Conservation (phyloP, 2,888 invertebrate species). For the Phyto melanocephala region DNA sequence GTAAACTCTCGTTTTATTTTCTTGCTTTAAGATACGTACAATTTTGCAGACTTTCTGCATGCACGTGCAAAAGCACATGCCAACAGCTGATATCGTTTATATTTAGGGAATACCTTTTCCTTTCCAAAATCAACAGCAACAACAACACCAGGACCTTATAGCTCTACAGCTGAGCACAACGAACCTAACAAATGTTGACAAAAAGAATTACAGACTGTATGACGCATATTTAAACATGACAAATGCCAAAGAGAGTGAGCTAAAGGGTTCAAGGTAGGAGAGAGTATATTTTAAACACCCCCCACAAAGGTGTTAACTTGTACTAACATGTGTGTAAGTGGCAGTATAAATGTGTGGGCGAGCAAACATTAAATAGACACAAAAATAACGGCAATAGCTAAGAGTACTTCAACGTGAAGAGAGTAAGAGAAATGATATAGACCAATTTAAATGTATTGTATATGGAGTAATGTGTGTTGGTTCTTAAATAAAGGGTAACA, state of each 20-base stretch:
- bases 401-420: constrained; percentile 46
- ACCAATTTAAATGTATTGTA: constrained; percentile 44
- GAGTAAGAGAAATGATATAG: constrained; percentile 54
- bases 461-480: background rate
- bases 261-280: background rate
- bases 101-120: constrained; percentile 47
- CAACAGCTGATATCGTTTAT: constrained; percentile 20
- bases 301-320: constrained; percentile 26
- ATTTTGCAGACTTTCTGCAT: constrained; percentile 20
- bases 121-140: background rate
- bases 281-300: background rate
- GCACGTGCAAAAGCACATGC: constrained; percentile 45
- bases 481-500: background rate
- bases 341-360: constrained; percentile 1
- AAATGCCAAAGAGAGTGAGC: background rate
- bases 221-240: constrained; percentile 21
- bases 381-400: background rate
- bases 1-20: no score
- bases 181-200: constrained; percentile 7
- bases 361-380: background rate
- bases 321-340: background rate
- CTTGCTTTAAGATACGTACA: no score
- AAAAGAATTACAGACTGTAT: constrained; percentile 45
- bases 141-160: no score
- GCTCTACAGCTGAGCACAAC: constrained; percentile 10